These are phyloP conservation scores for Sandelia bainsii DNA, from an alignment of 2,797 vertebrate species.

Conservation along the genomic window DNA sequence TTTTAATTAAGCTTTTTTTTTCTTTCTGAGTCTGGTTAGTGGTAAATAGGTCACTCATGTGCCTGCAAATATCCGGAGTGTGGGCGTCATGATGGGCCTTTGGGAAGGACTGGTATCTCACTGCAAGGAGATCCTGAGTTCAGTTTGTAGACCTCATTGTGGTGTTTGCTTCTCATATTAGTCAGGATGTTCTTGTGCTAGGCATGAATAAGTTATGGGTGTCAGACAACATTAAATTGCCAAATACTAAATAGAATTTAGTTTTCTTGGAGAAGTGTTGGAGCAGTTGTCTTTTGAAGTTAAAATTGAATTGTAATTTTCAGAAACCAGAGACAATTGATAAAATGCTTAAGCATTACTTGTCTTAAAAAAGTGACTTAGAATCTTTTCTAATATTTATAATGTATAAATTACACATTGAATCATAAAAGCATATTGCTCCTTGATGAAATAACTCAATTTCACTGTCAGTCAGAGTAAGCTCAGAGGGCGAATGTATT, in stretches of 20 bases:
- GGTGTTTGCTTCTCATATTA: constrained; percentile 23
- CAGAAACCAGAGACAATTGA: constrained; percentile 8
- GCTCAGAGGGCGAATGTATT: constrained; percentile 63
- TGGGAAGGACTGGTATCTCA: neutral
- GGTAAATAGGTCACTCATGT: constrained; percentile 24
- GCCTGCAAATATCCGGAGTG: constrained; percentile 1
- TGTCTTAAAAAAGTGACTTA: neutral
- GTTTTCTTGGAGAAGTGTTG: no score
- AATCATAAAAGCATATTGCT: neutral
- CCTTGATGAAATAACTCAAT: constrained; percentile 5
- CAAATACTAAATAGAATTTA: constrained; percentile 56
- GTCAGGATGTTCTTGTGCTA: constrained; percentile 51
- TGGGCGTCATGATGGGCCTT: neutral
- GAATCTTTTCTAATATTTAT: neutral
- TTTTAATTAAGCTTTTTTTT: neutral
- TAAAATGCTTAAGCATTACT: neutral
- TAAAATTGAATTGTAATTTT: constrained; percentile 39
- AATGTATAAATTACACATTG: neutral
- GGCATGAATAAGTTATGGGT: constrained; percentile 34
- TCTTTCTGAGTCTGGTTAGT: constrained; percentile 3
- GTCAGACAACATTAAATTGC: constrained; percentile 47
- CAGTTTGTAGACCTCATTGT: constrained; percentile 3
- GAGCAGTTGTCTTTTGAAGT: constrained; percentile 31
- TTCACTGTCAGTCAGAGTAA: constrained; percentile 25
- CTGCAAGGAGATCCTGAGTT: neutral